Base-by-base conservation (phyloP, 1,140 invertebrate genomes). In the Drosophila yakuba region DNA sequence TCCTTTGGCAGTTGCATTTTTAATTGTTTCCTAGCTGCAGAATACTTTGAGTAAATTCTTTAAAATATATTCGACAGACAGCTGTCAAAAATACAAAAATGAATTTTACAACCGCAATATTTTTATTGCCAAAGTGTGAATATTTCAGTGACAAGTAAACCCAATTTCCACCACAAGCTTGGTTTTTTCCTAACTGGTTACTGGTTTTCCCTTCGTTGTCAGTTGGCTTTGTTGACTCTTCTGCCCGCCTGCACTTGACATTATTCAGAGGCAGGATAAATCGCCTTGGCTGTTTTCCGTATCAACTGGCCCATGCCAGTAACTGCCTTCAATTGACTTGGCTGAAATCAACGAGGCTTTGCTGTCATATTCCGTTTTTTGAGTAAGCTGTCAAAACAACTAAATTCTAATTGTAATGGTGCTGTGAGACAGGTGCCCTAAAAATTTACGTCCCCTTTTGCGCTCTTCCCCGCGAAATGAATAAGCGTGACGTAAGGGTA, bases 361-460 rank as follows among this genome's bases (percentile, higher is more conserved):
- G n/a, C 45, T 41, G 52, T 41, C 64, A 69, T 39, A 56, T 71
- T 55, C 12, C 4, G 38, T 36, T 41, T 23, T 14, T 23, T n/a
- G 8, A 32, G 14, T 5, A 28, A 36, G 11, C 28, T 52, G 32
- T 38, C 50, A 36, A 51, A 38, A 20, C n/a, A 39, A 41, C 57
- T 15, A 35, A 54, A 47, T 73, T 73, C 48, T 73, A 73, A 73
- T 73, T 73, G 56, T 54, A 61, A 73, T 52, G 61, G 56, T 48
- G 36, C 45, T 73, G 61, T 73, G 69, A 73, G 48, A 68, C 60
- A 17, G 17, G 39, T 36, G 7, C 15, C 8, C 38, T 3, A 15
- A n/a, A 12, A n/a, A 7, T 10, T 2, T 36, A 11, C 20, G 20
- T 36, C 20, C 28, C 12, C 32, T 10, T n/a, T 44, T 32, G 2